These are phyloP conservation scores for Lordiphosa collinella DNA, from an alignment of 1,140 invertebrate genomes.

Conservation along the genomic window DNA sequence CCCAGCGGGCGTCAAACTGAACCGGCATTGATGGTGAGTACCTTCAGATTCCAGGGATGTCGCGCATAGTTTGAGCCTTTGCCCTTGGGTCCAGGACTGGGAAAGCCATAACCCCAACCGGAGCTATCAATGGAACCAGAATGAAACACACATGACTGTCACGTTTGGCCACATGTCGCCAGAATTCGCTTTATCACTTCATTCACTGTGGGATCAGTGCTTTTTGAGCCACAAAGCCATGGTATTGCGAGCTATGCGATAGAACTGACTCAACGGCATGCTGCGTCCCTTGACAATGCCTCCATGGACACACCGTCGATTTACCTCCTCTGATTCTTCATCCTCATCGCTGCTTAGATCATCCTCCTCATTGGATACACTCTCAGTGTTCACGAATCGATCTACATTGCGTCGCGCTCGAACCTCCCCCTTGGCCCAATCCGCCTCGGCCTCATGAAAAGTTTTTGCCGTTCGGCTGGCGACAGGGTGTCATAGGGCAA, in stretches of 20 bases:
- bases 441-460: conserved; percentile 88
- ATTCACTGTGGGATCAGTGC: conserved; percentile 81
- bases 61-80: conserved; percentile 88
- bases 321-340: conserved; percentile 83
- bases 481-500: conserved; percentile 94
- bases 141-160: conserved; percentile 92
- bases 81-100: conserved; percentile 82
- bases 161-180: conserved; percentile 88
- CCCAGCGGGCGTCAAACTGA: conserved; percentile 91
- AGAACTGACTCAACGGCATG: conserved; percentile 91
- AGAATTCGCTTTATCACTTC: conserved; percentile 89
- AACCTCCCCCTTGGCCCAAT: conserved; percentile 85
- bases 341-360: conserved; percentile 79
- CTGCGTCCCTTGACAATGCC: conserved; percentile 89
- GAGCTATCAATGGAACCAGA: conserved; percentile 94
- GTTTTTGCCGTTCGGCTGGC: conserved; percentile 86
- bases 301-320: conserved; percentile 86
- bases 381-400: conserved; percentile 82
- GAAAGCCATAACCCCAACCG: conserved; percentile 92
- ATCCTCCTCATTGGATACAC: conserved; percentile 78
- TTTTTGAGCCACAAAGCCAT: conserved; percentile 90
- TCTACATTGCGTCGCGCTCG: conserved; percentile 80
- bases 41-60: conserved; percentile 96
- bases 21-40: conserved; percentile 89
- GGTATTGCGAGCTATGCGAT: conserved; percentile 90